Base-by-base conservation (phyloP, 2,797 vertebrate species). In the Pangasius sanitwongsei region DNA sequence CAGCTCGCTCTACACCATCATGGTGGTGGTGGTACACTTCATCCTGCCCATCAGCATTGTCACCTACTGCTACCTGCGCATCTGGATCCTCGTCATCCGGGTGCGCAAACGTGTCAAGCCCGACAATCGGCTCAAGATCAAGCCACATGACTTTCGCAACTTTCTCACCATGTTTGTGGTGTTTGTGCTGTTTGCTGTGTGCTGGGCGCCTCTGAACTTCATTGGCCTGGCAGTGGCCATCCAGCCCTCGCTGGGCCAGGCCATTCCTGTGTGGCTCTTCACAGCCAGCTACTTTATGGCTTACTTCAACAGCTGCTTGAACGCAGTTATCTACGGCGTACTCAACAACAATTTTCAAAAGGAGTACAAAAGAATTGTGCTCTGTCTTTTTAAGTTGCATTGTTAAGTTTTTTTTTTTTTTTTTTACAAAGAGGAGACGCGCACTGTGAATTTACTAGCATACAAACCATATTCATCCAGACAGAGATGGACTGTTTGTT, bases 111-210 rank as follows among this genome's bases (percentile, higher is more conserved):
- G 96, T 20, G 96, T 97, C 87, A 97, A 96, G 89, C 96, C 96
- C 0, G 95, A 96, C 91, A 92, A 94, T 0, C 93, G 95, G 65
- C 93, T 95, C 23, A 96, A 95, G 92, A 95, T 97, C 86, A 97
- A 96, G 82, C 96, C 96, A 0, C 96, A 97, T 1, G 97, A 97
- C 92, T 91, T 97, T n/a, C 95, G 96, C 69, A 97, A 96, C 93
- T 97, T 97, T 93, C 95, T 97, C 86, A 97, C 97, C 89, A 97
- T 97, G 97, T 97, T 97, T 12, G 95, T 97, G 92, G 97, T 97
- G 84, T 97, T 97, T 1, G 97, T 97, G 88, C 95, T 97, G 25
- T 97, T 97, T 1, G 97, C 97, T 0, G 95, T 97, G 16, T 97
- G 97, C 92, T 97, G 97, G 97, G 97, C 96, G 0, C 97, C 97